Base-by-base conservation (phyloP, 2,113 vertebrate genomes). In the Sisor rabdophorus region DNA sequence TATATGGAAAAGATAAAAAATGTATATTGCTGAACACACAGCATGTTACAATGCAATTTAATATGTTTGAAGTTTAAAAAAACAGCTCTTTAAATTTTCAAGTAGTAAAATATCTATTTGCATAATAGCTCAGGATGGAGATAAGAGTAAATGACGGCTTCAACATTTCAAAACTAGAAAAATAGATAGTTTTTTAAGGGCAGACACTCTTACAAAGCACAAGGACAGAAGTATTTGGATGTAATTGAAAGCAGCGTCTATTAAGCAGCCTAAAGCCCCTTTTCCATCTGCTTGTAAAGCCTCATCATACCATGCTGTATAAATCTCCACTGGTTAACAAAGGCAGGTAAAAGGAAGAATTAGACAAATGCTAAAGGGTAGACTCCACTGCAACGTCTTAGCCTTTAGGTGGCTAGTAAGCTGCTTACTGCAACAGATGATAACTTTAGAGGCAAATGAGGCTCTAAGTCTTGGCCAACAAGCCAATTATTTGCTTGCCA, bases 381-480 rank as follows among this genome's bases (percentile, higher is more conserved):
- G 47, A 20, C 52, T 75, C 10, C 24, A 24, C 47, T 24, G 58
- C 24, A 76, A 52, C 30, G 54, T 19, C 63, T 54, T 47, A 52
- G 60, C 61, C 53, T 70, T 53, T 55, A 40, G 56, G 60, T 32
- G 71, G 40, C 28, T 74, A 73, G 59, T 61, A 52, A 44, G 60
- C 69, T 73, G 75, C 20, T 74, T 58, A 78, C 61, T 47, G 73
- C 59, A 65, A 78, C 71, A 81, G 71, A 76, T 64, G 81, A 77
- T 47, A 22, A 50, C 55, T 24, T 47, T 30, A n/a, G 47, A 60
- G 59, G n/a, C 26, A 59, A 81, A 47, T 64, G 36, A 48, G 71
- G 68, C 54, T 63, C 59, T 52, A 50, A 22, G 75, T 68, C 67
- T 76, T 74, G 36, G 75, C 36, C 59, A n/a, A 63, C 48, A 56